Evolutionary conservation across 2,888 invertebrate genomes (phyloP).

Genomic region (Piscicola geometra): DNA sequence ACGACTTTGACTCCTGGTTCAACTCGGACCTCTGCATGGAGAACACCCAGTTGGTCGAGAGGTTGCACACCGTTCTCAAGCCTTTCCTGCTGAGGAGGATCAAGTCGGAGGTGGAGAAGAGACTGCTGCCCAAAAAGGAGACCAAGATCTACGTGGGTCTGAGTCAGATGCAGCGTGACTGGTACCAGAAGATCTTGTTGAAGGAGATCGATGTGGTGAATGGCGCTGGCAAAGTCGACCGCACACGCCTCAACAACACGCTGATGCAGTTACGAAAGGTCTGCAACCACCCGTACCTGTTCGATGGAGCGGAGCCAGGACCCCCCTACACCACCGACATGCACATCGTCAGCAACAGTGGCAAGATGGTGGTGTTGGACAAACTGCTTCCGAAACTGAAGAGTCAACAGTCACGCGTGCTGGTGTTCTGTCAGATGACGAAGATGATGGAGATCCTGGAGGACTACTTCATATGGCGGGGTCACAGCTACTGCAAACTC

Average conservation of each 20-base stretch:
- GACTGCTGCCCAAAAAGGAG: slow-evolving; percentile 93
- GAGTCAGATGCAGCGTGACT: slow-evolving; percentile 97
- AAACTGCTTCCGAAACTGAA: slow-evolving; percentile 84
- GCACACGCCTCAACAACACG: slow-evolving; percentile 92
- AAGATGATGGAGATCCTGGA: slow-evolving; percentile 65
- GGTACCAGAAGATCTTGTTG: slow-evolving; percentile 95
- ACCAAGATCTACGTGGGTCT: slow-evolving; percentile 87
- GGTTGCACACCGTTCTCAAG: slow-evolving; percentile 81
- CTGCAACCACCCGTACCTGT: slow-evolving; percentile 96
- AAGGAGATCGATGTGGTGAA: slow-evolving; percentile 98
- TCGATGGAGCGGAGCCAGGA: slow-evolving; percentile 92
- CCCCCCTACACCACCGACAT: slow-evolving; percentile 95
- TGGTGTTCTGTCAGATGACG: slow-evolving; percentile 67
- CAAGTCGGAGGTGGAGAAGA: slow-evolving; percentile 95
- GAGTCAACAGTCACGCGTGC: slow-evolving; percentile 82
- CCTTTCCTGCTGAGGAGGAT: slow-evolving; percentile 90
- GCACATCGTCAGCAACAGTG: slow-evolving; percentile 89
- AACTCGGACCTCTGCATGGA: slow-evolving; percentile 83
- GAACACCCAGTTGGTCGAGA: slow-evolving; percentile 84
- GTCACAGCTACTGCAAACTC: slow-evolving; percentile 59
- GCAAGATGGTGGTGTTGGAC: slow-evolving; percentile 92
- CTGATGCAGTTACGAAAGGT: slow-evolving; percentile 98
- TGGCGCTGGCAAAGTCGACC: slow-evolving; percentile 66
- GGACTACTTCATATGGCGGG: slow-evolving; percentile 60
- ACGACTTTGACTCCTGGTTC: slow-evolving; percentile 96